These are phyloP conservation scores for Torymus texanus DNA, from an alignment of 2,888 invertebrate species.

Conservation along the genomic window DNA sequence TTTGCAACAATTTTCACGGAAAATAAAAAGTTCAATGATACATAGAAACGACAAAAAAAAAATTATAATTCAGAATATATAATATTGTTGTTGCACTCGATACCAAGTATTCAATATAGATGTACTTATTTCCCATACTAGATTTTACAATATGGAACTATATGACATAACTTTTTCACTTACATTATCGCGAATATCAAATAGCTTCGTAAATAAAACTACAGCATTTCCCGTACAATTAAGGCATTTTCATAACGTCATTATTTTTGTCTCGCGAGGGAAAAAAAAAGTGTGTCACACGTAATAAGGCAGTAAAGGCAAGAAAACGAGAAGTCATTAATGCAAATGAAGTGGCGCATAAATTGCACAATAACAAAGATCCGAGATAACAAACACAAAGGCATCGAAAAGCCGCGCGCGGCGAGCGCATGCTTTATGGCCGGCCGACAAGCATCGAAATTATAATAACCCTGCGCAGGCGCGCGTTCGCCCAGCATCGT, in stretches of 20 bases:
- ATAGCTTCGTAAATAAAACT: too few relatives aligned
- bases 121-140: too few relatives aligned
- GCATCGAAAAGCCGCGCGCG: constrained; percentile 30
- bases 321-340: constrained; percentile 47
- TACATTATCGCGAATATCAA: too few relatives aligned
- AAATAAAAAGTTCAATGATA: too few relatives aligned
- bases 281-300: constrained; percentile 2
- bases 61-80: too few relatives aligned
- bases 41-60: too few relatives aligned
- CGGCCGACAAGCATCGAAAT: constrained; percentile 50
- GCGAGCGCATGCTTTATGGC: constrained; percentile 31
- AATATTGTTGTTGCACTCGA: too few relatives aligned
- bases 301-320: constrained; percentile 8
- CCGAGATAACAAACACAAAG: constrained; percentile 23
- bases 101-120: too few relatives aligned
- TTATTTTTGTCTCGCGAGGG: background rate
- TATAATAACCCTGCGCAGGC: constrained; percentile 26
- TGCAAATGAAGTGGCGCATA: constrained; percentile 47
- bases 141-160: too few relatives aligned
- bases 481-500: background rate
- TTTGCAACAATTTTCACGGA: too few relatives aligned
- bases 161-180: too few relatives aligned
- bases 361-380: constrained; percentile 41
- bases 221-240: background rate
- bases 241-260: background rate